A percentile compares a stretch with the other conserved stretches of the same genome.
Conservation (phyloP, 2,888 invertebrate species). For the Melikaiella ostensackeni region DNA sequence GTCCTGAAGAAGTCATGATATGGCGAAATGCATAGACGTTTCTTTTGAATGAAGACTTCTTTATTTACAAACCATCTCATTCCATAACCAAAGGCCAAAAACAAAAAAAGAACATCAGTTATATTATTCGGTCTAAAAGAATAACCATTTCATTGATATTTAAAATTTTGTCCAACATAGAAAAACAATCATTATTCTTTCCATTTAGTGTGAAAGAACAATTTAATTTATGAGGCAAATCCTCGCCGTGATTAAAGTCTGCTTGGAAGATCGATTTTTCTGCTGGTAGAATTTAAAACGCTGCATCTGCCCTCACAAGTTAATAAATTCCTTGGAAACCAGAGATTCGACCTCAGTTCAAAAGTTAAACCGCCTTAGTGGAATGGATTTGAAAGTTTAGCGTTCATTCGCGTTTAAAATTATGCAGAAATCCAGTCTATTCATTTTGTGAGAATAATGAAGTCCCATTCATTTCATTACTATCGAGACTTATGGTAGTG, state of each 20-base stretch:
- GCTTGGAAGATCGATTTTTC: not conserved
- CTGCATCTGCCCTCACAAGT: slow-evolving; percentile 20
- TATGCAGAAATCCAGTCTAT: slow-evolving; percentile 26
- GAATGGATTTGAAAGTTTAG: slow-evolving; percentile 32
- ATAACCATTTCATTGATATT: too few relatives aligned
- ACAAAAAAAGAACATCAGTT: too few relatives aligned
- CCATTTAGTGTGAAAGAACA: not conserved
- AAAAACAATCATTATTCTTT: not conserved
- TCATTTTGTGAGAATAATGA: slow-evolving; percentile 17
- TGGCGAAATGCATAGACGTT: too few relatives aligned
- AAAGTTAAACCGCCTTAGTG: slow-evolving; percentile 22
- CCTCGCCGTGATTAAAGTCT: not conserved
- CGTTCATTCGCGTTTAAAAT: slow-evolving; percentile 11
- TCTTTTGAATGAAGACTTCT: too few relatives aligned
- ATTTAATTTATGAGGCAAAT: not conserved
- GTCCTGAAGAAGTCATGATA: too few relatives aligned
- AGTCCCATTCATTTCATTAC: slow-evolving; percentile 9
- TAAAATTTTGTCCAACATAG: not conserved
- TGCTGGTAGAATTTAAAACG: slow-evolving; percentile 9
- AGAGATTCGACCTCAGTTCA: slow-evolving; percentile 35
- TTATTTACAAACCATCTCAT: too few relatives aligned
- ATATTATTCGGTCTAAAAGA: too few relatives aligned
- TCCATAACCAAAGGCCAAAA: too few relatives aligned
- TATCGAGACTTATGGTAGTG: not conserved
- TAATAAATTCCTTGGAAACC: slow-evolving; percentile 21